Percentiles rank a stretch among this genome's conserved stretches.
Conservation (phyloP, 2,888 invertebrate species). For the Eupithecia abbreviata region DNA sequence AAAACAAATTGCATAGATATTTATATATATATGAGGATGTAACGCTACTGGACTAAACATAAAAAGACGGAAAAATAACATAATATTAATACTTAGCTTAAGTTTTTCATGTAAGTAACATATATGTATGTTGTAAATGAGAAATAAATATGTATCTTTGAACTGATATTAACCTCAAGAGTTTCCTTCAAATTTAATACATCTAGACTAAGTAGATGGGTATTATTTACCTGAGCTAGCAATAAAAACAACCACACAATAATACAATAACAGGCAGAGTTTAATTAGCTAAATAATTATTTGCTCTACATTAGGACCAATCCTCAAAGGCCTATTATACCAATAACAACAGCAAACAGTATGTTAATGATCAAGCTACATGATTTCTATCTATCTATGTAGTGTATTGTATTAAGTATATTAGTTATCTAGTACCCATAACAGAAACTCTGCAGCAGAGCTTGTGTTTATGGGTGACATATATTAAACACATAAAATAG, state of each 20-base stretch:
- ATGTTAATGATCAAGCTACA: background rate
- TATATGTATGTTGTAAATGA: too few relatives aligned
- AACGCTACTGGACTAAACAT: too few relatives aligned
- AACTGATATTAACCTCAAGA: background rate
- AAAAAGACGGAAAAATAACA: too few relatives aligned
- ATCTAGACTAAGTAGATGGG: too few relatives aligned
- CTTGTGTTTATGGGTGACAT: too few relatives aligned
- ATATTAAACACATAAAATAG: too few relatives aligned
- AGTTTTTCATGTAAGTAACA: too few relatives aligned
- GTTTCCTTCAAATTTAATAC: background rate
- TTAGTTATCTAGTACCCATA: background rate
- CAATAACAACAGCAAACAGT: constrained; percentile 1
- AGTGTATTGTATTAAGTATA: background rate
- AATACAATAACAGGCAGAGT: background rate
- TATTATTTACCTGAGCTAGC: background rate
- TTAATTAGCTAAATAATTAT: constrained; percentile 9
- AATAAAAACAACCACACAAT: too few relatives aligned
- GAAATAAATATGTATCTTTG: too few relatives aligned
- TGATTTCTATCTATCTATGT: background rate
- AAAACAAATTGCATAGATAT: too few relatives aligned
- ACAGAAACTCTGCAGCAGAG: background rate
- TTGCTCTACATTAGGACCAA: background rate
- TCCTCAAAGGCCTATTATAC: constrained; percentile 1
- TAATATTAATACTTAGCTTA: too few relatives aligned
- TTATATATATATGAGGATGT: too few relatives aligned